Conservation (phyloP, 64 coral and sea anemone species). For the Actinia equina region DNA sequence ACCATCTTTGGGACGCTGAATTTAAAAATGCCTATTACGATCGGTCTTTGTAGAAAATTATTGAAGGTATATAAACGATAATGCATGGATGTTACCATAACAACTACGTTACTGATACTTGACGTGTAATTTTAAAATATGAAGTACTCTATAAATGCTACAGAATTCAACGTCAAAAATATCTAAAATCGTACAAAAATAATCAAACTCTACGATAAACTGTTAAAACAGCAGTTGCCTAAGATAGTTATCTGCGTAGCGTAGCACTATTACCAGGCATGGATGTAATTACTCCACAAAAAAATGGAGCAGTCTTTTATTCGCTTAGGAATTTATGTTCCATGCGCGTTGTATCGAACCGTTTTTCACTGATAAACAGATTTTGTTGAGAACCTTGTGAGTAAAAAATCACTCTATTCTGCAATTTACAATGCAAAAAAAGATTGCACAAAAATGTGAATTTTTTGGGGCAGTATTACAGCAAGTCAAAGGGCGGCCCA, state of each 20-base stretch:
- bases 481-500: neutral
- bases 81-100: constrained; percentile 2
- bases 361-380: neutral
- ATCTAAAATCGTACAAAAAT: neutral
- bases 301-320: neutral
- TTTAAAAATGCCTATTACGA: too few relatives aligned
- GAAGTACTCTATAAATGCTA: neutral
- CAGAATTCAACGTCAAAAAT: neutral
- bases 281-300: neutral
- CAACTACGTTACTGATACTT: neutral
- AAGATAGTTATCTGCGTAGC: neutral
- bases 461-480: neutral
- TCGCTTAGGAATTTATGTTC: neutral
- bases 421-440: too few relatives aligned
- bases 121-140: neutral
- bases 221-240: neutral
- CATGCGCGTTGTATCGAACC: neutral
- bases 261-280: neutral
- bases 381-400: too few relatives aligned
- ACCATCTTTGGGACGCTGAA: neutral
- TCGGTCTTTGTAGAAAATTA: neutral
- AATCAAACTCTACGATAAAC: neutral
- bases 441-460: too few relatives aligned
- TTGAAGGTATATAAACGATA: neutral
- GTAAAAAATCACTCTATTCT: too few relatives aligned